Evolutionary conservation across 2,113 vertebrate genomes (phyloP), one percentile per base, ranked within the genome.

Genomic region (Pedetes capensis): DNA sequence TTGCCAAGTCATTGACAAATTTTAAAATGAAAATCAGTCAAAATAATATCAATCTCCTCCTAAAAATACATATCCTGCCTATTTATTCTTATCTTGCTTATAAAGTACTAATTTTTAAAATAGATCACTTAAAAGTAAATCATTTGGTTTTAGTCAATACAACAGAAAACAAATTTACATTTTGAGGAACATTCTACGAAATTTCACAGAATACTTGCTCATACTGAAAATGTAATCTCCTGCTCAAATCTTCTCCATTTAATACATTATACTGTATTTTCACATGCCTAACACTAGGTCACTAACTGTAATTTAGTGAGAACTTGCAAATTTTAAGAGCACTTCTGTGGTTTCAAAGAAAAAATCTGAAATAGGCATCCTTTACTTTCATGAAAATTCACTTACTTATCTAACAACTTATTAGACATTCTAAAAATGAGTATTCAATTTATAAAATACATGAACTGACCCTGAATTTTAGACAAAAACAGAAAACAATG

Each of bases 231-330:
- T 98, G 97, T 98, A 97, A 98, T 98, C 97, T 98, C 96, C 98
- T 97, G 98, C 98, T 98, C 98, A 98, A 97, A 95, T 97, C 97
- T 97, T 97, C 95, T 98, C 96, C 97, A 98, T 23, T 92, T 87
- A 85, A 94, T 96, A 96, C 55, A 61, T 51, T 57, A 59, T 39
- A 51, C 74, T 59, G 89, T 49, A 89, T 95, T 94, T 93, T 79
- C 74, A 95, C 12, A 81, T 47, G n/a, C 17, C 64, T 81, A 87
- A 90, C 6, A 89, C 25, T 7, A 80, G 53, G n/a, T 95, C 49
- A 91, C 64, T 61, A 90, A 66, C 27, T 90, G 80, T 53, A 93
- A 93, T 75, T 93, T 51, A 29, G 59, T 66, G 34, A 94, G 6
- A 87, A 69, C 6, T 78, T 34, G 7, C 20, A 94, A 89, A 93